phyloP scores from a whole-genome alignment of 2,113 vertebrate genomes.

The Rhinoptilus africanus region DNA sequence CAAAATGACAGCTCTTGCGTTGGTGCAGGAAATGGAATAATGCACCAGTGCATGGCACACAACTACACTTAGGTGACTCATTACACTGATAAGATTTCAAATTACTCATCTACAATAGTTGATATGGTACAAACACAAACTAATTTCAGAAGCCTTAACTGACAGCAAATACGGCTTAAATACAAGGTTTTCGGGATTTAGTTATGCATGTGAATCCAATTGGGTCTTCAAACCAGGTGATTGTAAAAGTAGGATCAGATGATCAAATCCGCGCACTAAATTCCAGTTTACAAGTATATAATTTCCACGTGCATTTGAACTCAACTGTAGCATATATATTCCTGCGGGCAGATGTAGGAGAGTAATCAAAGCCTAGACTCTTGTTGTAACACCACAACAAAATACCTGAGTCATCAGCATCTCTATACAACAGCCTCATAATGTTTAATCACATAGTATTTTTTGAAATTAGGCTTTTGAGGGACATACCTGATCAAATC shows the following conservation, averaged over 20 bases:
- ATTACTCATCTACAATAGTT: not conserved
- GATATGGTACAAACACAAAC: not conserved
- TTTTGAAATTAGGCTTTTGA: not conserved
- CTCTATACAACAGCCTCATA: not conserved
- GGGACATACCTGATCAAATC: not conserved
- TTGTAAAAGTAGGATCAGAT: not conserved
- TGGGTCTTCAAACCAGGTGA: not conserved
- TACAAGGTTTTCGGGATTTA: not conserved
- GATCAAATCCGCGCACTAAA: not conserved
- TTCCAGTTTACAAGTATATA: not conserved
- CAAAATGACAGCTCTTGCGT: not conserved
- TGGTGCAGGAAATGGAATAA: not conserved
- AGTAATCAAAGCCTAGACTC: not conserved
- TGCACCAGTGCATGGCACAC: accelerated
- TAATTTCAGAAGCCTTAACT: not conserved
- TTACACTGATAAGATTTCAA: not conserved
- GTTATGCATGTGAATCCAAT: not conserved
- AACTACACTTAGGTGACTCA: not conserved
- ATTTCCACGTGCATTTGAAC: not conserved
- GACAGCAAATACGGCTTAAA: not conserved
- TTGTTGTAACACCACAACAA: not conserved
- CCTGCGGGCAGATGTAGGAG: not conserved
- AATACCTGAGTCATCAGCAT: not conserved
- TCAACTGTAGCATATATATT: not conserved
- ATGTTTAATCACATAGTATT: not conserved